phyloP scores from a whole-genome alignment of 2,888 invertebrate genomes.

The Polietes domitor region DNA sequence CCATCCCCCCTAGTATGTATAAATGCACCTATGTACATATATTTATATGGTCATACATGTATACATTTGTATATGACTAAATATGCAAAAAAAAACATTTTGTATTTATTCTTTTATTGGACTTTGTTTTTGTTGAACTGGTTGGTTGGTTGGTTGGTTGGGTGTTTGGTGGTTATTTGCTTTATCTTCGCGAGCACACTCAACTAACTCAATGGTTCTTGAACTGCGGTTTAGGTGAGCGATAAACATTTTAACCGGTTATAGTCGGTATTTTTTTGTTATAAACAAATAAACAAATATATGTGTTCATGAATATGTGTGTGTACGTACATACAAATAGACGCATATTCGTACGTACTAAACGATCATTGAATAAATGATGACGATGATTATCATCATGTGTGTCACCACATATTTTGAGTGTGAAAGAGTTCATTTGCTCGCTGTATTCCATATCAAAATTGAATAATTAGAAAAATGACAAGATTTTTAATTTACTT shows the following conservation, averaged over 20 bases:
- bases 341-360: background rate
- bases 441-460: no score
- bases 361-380: background rate
- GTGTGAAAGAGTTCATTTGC: no score
- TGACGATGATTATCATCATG: background rate
- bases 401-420: background rate
- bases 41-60: no score
- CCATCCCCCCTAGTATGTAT: no score
- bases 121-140: background rate
- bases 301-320: slow-evolving; percentile 9
- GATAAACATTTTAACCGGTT: slow-evolving; percentile 20
- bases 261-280: background rate
- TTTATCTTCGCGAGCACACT: background rate
- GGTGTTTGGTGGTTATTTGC: background rate
- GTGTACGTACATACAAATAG: background rate
- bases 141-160: no score
- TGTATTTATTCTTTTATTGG: background rate
- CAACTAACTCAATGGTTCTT: slow-evolving; percentile 11
- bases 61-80: background rate
- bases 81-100: background rate
- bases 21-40: no score
- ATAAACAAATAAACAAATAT: slow-evolving; percentile 2
- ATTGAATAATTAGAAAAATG: no score
- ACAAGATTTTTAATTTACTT: no score
- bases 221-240: slow-evolving; percentile 6